phyloP scores from a whole-genome alignment of 1,140 invertebrate species.

The Drosophila arawakana region DNA sequence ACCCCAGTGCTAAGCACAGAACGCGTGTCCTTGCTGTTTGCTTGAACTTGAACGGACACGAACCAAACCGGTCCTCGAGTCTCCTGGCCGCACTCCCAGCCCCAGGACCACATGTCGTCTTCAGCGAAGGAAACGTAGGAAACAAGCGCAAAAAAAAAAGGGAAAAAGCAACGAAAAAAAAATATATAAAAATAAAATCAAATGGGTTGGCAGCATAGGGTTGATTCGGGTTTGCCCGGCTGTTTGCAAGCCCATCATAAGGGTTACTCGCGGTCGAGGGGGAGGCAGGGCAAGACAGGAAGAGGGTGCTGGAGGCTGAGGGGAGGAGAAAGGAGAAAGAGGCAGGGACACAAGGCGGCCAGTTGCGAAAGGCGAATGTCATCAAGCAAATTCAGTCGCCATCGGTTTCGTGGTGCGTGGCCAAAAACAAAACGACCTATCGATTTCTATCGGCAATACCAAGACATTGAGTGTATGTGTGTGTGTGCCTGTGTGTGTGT shows the following conservation, averaged over 20 bases:
- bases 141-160: slow-evolving; percentile 65
- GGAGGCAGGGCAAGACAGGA: slow-evolving; percentile 5
- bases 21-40: slow-evolving; percentile 67
- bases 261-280: slow-evolving; percentile 65
- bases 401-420: slow-evolving; percentile 31
- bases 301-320: no score
- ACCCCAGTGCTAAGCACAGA: slow-evolving; percentile 47
- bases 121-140: slow-evolving; percentile 27
- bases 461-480: slow-evolving; percentile 8
- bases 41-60: slow-evolving; percentile 71
- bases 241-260: slow-evolving; percentile 60
- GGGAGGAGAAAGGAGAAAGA: no score
- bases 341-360: not conserved
- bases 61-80: slow-evolving; percentile 54
- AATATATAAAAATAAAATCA: slow-evolving; percentile 42
- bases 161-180: slow-evolving; percentile 74
- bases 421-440: slow-evolving; percentile 69
- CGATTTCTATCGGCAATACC: slow-evolving; percentile 57
- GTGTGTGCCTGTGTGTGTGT: slow-evolving; percentile 24
- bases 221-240: slow-evolving; percentile 40
- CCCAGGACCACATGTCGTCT: slow-evolving; percentile 70
- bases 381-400: slow-evolving; percentile 58
- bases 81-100: slow-evolving; percentile 22
- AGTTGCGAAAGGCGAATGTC: slow-evolving; percentile 46
- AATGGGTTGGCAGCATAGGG: slow-evolving; percentile 77